Conservation (phyloP, 1,140 invertebrate species). For the Phthorimaea operculella region DNA sequence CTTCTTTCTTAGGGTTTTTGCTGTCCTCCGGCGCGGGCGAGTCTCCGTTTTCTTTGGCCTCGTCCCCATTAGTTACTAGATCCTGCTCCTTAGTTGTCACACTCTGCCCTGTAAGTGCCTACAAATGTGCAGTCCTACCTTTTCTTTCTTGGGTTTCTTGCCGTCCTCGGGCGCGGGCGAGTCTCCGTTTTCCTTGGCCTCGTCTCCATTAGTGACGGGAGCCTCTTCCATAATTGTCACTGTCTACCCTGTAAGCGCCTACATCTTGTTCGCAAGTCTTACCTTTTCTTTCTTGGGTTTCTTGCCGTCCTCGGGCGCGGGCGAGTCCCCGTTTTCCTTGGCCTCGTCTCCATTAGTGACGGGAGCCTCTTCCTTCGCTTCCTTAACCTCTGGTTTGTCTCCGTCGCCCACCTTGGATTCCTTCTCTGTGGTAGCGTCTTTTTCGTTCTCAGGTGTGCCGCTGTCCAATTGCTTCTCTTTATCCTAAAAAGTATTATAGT, state of each 20-base stretch:
- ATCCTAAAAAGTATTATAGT: constrained; percentile 61
- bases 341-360: constrained; percentile 60
- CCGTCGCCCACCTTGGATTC: constrained; percentile 55
- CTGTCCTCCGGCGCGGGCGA: constrained; percentile 73
- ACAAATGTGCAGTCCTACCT: constrained; percentile 64
- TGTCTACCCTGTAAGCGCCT: too few relatives aligned
- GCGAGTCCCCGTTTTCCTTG: constrained; percentile 67
- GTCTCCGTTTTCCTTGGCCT: constrained; percentile 68
- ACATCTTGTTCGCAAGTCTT: constrained; percentile 6
- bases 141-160: constrained; percentile 83
- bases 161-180: constrained; percentile 73
- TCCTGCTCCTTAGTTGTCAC: too few relatives aligned
- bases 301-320: constrained; percentile 75
- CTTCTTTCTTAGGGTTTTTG: constrained; percentile 83
- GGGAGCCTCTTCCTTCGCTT: constrained; percentile 14
- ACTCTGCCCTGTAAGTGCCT: too few relatives aligned
- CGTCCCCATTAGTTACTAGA: constrained; percentile 54
- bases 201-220: constrained; percentile 54
- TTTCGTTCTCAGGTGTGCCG: constrained; percentile 75
- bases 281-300: constrained; percentile 85
- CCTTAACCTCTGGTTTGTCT: constrained; percentile 11
- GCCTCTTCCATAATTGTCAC: too few relatives aligned
- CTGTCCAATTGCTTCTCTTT: constrained; percentile 72
- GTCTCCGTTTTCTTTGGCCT: constrained; percentile 68
- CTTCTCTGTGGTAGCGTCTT: constrained; percentile 74